phyloP scores from a whole-genome alignment of 2,888 invertebrate species.

The Amphiduros pacificus region DNA sequence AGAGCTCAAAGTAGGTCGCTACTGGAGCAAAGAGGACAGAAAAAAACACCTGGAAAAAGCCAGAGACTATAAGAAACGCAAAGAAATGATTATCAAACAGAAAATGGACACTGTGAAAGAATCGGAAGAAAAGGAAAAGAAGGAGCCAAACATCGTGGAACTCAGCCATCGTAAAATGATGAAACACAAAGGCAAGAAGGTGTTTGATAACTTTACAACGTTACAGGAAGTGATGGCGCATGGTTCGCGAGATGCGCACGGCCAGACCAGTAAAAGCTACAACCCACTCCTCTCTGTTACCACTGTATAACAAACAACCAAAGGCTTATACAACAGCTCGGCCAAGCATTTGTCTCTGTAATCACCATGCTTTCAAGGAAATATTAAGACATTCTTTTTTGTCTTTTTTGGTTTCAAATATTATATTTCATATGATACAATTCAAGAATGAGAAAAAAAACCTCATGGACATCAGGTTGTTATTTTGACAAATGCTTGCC shows the following conservation, averaged over 20 bases:
- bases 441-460: too few relatives aligned
- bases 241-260: conserved; percentile 58
- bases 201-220: conserved; percentile 65
- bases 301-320: conserved; percentile 60
- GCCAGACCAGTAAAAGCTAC: conserved; percentile 51
- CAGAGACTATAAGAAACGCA: conserved; percentile 66
- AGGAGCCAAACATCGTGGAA: conserved; percentile 59
- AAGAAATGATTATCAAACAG: conserved; percentile 48
- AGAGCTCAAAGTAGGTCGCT: conserved; percentile 74
- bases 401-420: too few relatives aligned
- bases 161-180: conserved; percentile 66
- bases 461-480: too few relatives aligned
- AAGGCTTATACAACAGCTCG: too few relatives aligned
- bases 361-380: too few relatives aligned
- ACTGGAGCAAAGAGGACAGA: conserved; percentile 77
- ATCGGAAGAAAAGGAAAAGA: conserved; percentile 38
- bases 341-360: too few relatives aligned
- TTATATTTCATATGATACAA: too few relatives aligned
- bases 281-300: conserved; percentile 61
- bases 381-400: too few relatives aligned
- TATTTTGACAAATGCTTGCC: too few relatives aligned
- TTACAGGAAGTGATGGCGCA: conserved; percentile 68
- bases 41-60: conserved; percentile 75
- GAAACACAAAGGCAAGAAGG: conserved; percentile 63
- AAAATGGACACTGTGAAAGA: conserved; percentile 58